A percentile compares a stretch with the other conserved stretches of the same genome.
Evolutionary conservation across 2,888 invertebrate genomes (phyloP).

Genomic region (Listrodromus nycthemerus): DNA sequence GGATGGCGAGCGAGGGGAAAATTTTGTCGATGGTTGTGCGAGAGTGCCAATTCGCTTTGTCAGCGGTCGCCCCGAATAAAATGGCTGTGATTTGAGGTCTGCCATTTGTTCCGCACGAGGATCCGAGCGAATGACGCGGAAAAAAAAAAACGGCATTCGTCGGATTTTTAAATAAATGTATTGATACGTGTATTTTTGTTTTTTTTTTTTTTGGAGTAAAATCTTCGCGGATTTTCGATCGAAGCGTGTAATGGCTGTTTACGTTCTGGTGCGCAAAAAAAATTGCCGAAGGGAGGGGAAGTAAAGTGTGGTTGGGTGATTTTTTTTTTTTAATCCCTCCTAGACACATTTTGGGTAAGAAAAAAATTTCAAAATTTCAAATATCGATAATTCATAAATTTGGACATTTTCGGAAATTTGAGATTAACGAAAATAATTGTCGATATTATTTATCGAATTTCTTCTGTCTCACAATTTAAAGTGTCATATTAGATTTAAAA

Average conservation of each 20-base stretch:
- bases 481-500: no score
- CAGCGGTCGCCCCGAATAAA: constrained; percentile 69
- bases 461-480: no score
- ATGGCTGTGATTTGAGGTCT: constrained; percentile 78
- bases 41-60: constrained; percentile 58
- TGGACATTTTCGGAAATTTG: no score
- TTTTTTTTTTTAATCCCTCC: not conserved
- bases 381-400: not conserved
- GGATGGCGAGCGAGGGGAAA: constrained; percentile 21
- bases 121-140: not conserved
- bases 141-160: not conserved
- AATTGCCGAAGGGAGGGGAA: constrained; percentile 64
- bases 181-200: not conserved
- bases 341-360: constrained; percentile 35
- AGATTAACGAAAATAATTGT: no score
- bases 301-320: constrained; percentile 27
- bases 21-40: constrained; percentile 15
- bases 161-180: not conserved
- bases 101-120: constrained; percentile 52
- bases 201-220: not conserved
- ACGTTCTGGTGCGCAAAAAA: constrained; percentile 76
- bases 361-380: not conserved
- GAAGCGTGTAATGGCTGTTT: constrained; percentile 64
- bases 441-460: no score
- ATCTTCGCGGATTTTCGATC: no score